Base-by-base conservation (phyloP, 1,140 invertebrate species). In the Papilio xuthus region DNA sequence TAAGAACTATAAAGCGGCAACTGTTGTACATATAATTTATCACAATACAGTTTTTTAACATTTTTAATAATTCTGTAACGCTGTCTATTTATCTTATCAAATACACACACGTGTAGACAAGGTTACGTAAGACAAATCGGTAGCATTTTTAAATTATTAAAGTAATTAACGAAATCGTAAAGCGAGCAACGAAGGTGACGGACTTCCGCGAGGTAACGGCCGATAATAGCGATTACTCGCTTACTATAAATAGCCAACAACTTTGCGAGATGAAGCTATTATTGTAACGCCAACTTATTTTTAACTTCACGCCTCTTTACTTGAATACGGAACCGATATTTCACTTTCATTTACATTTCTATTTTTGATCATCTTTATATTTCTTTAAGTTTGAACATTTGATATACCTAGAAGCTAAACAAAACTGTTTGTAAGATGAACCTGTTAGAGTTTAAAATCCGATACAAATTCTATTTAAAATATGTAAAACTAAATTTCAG, bases 111-210 rank as follows among this genome's bases (percentile, higher is more conserved):
- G 26, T 15, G 13, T 67, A 67, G 13, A 28, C 60, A 67, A 67
- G 23, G 60, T 67, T 32, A 67, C 15, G 26, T 67, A 67, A 15
- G 23, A 67, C 60, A 28, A 15, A 67, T 67, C 60, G 23, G 60
- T 67, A 50, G 41, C 18, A 41, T 15, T 56, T 56, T 56, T 37
- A 75, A 75, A 75, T 56, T 75, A 44, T 73, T 28, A 75, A 53
- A 75, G 20, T 20, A 18, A 76, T 76, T 60, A 76, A 63, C 53
- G 42, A 76, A 76, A 76, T 42, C 18, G 20, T 76, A 76, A 76
- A 76, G 18, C 20, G 32, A 56, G 44, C 50, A 32, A 3, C 20
- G 53, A 76, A 42, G 53, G 74, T 60, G 74, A 76, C 53, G 53
- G 74, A 76, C 56, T 76, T 76, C 53, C 56, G 50, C 74, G 23